Base-by-base conservation (phyloP, 2,113 vertebrate genomes). In the Gymnarchus niloticus region DNA sequence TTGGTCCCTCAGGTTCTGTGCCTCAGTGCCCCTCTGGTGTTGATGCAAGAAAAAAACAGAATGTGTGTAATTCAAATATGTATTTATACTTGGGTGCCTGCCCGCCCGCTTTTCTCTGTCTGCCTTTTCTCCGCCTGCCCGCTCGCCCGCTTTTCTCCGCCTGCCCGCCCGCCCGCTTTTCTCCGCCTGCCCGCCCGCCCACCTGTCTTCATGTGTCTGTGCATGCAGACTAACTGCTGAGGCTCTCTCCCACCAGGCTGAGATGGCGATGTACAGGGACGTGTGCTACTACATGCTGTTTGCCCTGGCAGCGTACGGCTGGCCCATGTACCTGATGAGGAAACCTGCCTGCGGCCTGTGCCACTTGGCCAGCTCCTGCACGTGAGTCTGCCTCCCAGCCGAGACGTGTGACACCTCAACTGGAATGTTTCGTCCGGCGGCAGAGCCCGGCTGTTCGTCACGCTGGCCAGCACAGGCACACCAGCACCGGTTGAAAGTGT, bases 211-310 rank as follows among this genome's bases (percentile, higher is more conserved):
- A 3, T 81, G 6, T 23, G 56, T 81, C 12, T 77, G 54, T 28
- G 84, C 65, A 41, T 81, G 85, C 21, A n/a, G n/a, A n/a, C n/a
- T n/a, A n/a, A 14, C 10, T 61, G 4, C 59, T 65, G 3, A 65
- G 56, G 83, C 59, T 51, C 7, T 92, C 33, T 92, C 83, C 92
- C 46, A 91, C 82, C 94, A 99, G 98, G 91, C 93, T 83, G 98
- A 99, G 94, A 99, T 99, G 98, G 94, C 94, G 76, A 97, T 97
- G 90, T 99, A 99, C 94, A 98, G 97, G 85, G 98, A 99, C 85
- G 98, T 99, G 87, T 99, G 98, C 86, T 99, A 99, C 92, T 99
- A 99, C 92, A 99, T 99, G 98, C 96, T 99, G 76, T 99, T 99
- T 84, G 98, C 98, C 84, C 91, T 99, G 93, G 98, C 98, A 37